Base-by-base conservation (phyloP, 2,113 vertebrate genomes). In the Sorex araneus region DNA sequence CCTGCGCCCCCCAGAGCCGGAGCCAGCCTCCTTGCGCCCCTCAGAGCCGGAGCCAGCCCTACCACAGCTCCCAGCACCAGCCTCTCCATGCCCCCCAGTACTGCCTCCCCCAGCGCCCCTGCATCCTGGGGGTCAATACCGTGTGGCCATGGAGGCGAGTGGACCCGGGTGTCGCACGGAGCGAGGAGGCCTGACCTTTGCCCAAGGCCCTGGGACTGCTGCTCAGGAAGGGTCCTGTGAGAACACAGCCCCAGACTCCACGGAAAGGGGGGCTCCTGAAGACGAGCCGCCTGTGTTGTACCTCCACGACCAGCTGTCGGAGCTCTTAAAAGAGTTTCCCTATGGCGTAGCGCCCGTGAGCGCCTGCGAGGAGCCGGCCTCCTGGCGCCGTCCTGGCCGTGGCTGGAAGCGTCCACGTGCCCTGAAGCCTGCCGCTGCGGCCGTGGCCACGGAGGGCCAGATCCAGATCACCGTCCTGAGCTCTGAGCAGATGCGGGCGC, bases 281-380 rank as follows among this genome's bases (percentile, higher is more conserved):
- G 93, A 93, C 32, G 47, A 80, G 64, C 57, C 75, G 45, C 43
- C 96, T 30, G 1, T 78, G 75, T 93, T 47, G 13, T 97, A 34
- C 11, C 94, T 97, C n/a, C 91, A 87, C 2, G 96, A 96, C 94
- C 98, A 98, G 84, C 95, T 98, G 6, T 96, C 94, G 30, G 98
- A 98, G 94, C 97, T 98, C 50, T 9, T 98, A 84, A 77, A 94
- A 74, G 97, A 98, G 50, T 98, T 98, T 96, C 98, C 98, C 0
- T 98, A 97, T 88, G 98, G 98, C 66, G 97, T 98, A 79, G 97
- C 98, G 92, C 36, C 94, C 85, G 10, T 69, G 21, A 90, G 87
- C 30, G 27, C 21, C 16, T 23, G 13, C 47, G 57, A 88, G 40
- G 8, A 27, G 84, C 87, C 80, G 70, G 13, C 84, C 45, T 9